Evolutionary conservation across 2,797 vertebrate genomes (phyloP).

Genomic region (Lepilemur septentrionalis): DNA sequence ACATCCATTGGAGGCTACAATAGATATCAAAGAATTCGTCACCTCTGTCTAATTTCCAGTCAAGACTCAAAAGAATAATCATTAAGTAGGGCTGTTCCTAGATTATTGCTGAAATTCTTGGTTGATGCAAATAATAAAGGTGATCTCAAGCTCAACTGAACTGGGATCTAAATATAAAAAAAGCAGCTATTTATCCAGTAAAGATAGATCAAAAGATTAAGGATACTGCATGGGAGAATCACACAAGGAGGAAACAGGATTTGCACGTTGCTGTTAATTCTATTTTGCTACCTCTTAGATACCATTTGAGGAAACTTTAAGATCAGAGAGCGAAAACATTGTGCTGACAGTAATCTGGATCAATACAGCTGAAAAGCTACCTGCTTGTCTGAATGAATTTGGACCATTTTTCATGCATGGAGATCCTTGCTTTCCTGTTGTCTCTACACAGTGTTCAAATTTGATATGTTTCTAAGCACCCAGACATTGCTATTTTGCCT

Average conservation of each 20-base stretch:
- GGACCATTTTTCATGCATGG: neutral
- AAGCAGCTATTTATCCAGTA: neutral
- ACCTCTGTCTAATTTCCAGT: neutral
- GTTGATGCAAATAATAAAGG: neutral
- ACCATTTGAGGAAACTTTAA: neutral
- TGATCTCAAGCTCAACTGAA: neutral
- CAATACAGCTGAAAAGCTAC: neutral
- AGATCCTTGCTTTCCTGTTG: neutral
- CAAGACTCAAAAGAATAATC: neutral
- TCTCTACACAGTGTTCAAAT: neutral
- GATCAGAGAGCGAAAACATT: neutral
- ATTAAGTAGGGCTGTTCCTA: neutral
- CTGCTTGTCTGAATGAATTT: constrained; percentile 21
- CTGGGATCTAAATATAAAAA: neutral
- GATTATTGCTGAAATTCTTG: neutral
- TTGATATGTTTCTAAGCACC: neutral
- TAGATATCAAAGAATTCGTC: neutral
- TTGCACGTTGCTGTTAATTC: constrained; percentile 1
- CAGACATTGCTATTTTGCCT: neutral
- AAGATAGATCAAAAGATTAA: neutral
- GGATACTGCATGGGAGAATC: neutral
- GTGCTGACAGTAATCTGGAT: neutral
- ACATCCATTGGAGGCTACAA: neutral
- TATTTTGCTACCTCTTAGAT: neutral
- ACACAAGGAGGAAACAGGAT: neutral